These are phyloP conservation scores for Cheilinus undulatus DNA, from an alignment of 2,113 vertebrate species.

Conservation along the genomic window DNA sequence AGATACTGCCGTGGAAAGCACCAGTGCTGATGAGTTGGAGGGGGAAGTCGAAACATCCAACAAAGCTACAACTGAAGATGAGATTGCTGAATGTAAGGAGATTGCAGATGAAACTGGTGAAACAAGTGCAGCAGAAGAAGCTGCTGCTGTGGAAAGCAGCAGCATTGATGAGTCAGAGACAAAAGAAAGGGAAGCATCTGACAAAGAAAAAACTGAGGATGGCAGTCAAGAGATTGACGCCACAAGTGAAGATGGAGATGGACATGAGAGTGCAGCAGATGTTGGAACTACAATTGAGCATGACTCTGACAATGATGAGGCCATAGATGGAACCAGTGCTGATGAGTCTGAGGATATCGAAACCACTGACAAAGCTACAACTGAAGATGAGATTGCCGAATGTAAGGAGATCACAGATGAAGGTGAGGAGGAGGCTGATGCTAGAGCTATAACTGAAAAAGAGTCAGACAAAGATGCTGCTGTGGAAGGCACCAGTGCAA, in stretches of 20 bases:
- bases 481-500: conserved; percentile 12
- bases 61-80: not conserved
- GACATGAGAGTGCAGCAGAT: not conserved
- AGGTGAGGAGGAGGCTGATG: not conserved
- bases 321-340: no score
- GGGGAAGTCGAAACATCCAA: not conserved
- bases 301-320: no score
- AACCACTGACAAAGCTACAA: not conserved
- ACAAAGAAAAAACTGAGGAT: conserved; percentile 28
- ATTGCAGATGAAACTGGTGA: no score
- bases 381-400: not conserved
- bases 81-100: not conserved
- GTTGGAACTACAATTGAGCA: no score
- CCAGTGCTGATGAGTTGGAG: not conserved
- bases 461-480: conserved; percentile 29
- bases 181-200: no score
- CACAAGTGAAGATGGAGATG: not conserved
- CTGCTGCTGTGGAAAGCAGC: conserved; percentile 14
- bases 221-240: conserved; percentile 1
- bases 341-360: not conserved
- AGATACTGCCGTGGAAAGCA: no score
- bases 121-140: not conserved
- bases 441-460: not conserved
- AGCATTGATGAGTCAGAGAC: not conserved
- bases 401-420: no score